phyloP scores from a whole-genome alignment of 1,140 invertebrate species.

The Cylas formicarius region DNA sequence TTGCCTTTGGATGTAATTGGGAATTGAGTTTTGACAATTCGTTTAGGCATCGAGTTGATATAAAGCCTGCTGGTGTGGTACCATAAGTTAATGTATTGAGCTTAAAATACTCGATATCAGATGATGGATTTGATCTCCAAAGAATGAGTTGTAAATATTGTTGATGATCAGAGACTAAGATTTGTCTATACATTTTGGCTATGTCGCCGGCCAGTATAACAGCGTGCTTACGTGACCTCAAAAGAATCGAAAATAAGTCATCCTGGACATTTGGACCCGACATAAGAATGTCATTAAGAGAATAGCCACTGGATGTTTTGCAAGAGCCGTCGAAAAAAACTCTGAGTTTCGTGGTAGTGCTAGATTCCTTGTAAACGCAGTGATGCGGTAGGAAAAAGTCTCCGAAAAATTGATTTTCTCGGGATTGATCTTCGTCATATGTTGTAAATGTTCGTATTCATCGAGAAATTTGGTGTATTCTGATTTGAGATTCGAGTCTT shows the following conservation, averaged over 20 bases:
- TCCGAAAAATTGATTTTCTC: too few species aligned
- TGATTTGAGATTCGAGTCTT: conserved; percentile 4
- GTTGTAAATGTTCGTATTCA: conserved; percentile 33
- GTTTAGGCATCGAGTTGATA: conserved; percentile 30
- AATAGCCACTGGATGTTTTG: conserved; percentile 25
- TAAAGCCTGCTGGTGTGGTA: conserved; percentile 28
- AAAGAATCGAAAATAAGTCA: conserved; percentile 30
- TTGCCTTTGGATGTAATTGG: conserved; percentile 29
- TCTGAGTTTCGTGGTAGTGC: conserved; percentile 25
- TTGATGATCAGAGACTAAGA: conserved; percentile 33
- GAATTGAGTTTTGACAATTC: conserved; percentile 29
- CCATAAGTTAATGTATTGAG: conserved; percentile 38
- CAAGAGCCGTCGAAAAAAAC: conserved; percentile 39
- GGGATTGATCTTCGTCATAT: conserved; percentile 34
- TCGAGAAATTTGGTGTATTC: conserved; percentile 31
- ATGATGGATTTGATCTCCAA: conserved; percentile 28
- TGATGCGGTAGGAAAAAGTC: conserved; percentile 31
- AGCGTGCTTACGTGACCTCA: conserved; percentile 29
- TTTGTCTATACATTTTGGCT: conserved; percentile 43
- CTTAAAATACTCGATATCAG: neutral
- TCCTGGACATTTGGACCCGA: conserved; percentile 37
- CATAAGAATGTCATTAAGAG: conserved; percentile 28
- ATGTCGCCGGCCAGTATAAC: conserved; percentile 37
- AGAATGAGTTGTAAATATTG: conserved; percentile 37
- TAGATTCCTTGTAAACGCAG: conserved; percentile 20